These are phyloP conservation scores for Oikopleura dioica DNA, from an alignment of 23 tunicate species.

Conservation along the genomic window DNA sequence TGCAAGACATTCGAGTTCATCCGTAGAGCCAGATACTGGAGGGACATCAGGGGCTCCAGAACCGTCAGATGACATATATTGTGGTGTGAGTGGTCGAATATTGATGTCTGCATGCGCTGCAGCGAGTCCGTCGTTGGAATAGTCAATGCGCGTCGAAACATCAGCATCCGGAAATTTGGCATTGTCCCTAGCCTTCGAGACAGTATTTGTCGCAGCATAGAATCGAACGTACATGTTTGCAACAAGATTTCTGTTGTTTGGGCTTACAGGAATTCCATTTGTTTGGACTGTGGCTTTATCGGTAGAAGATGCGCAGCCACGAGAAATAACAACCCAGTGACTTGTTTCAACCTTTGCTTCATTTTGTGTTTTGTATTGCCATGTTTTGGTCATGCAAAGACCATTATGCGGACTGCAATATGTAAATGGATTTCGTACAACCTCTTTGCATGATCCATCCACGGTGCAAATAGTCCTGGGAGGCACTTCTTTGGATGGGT, in stretches of 20 bases:
- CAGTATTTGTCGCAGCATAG: background rate
- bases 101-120: background rate
- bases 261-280: no score
- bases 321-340: background rate
- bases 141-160: no score
- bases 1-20: background rate
- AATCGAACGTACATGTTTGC: background rate
- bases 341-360: background rate
- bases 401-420: background rate
- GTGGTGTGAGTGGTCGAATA: background rate
- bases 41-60: background rate
- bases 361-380: background rate
- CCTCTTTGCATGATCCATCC: background rate
- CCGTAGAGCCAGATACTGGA: background rate
- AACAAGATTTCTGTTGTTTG: no score
- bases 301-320: background rate
- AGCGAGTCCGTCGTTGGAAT: background rate
- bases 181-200: slow-evolving; percentile 4
- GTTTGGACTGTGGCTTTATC: no score
- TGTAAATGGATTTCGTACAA: background rate
- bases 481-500: no score
- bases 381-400: background rate
- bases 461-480: no score
- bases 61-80: background rate
- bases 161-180: slow-evolving; percentile 12